phyloP scores from a whole-genome alignment of 2,888 invertebrate species.

The Tetramorium bicarinatum region DNA sequence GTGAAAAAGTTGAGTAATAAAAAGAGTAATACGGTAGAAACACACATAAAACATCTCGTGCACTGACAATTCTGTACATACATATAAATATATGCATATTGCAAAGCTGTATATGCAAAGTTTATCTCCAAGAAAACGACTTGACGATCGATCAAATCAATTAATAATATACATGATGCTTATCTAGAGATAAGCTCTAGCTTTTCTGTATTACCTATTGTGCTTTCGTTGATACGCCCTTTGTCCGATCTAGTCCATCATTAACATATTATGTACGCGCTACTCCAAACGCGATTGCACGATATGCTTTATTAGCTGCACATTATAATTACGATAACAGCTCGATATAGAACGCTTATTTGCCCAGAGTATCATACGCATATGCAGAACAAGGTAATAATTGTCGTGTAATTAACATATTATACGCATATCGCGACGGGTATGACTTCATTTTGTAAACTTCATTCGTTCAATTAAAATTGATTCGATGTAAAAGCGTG shows the following conservation, averaged over 20 bases:
- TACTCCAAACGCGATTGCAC: conserved; percentile 47
- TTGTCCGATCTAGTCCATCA: conserved; percentile 44
- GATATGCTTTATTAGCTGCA: conserved; percentile 53
- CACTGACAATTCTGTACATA: neutral
- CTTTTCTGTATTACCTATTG: conserved; percentile 24
- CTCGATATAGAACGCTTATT: conserved; percentile 47
- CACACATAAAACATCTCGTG: neutral
- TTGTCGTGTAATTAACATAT: conserved; percentile 56
- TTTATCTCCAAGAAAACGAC: neutral
- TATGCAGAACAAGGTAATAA: conserved; percentile 49
- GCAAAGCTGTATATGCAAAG: neutral
- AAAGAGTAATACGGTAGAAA: neutral
- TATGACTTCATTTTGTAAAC: conserved; percentile 54
- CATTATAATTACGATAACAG: conserved; percentile 56
- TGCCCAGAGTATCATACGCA: conserved; percentile 42
- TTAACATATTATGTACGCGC: conserved; percentile 50
- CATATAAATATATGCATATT: neutral
- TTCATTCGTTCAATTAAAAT: conserved; percentile 57
- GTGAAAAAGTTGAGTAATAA: too few relatives aligned
- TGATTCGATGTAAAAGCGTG: conserved; percentile 55
- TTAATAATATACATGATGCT: conserved; percentile 8
- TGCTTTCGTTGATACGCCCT: conserved; percentile 15
- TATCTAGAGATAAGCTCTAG: neutral
- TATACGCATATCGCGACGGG: conserved; percentile 48
- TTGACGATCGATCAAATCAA: conserved; percentile 20